A percentile compares a stretch with the other conserved stretches of the same genome.
phyloP scores from a whole-genome alignment of 1,140 invertebrate genomes.

The Tribolium madens region DNA sequence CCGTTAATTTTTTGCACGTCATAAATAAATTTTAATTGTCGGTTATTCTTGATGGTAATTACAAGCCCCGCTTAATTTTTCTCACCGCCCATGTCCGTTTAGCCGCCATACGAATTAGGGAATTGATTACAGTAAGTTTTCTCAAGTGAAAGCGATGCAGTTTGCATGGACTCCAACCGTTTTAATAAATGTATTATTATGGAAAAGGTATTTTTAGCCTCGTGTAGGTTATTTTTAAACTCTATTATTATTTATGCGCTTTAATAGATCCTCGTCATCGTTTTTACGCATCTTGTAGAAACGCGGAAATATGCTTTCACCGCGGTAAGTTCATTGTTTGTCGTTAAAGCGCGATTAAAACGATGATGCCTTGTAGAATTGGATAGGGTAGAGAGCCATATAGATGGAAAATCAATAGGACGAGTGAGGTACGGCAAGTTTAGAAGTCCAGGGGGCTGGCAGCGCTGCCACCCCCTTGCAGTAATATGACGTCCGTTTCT shows the following conservation, averaged over 20 bases:
- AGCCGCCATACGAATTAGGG: not conserved
- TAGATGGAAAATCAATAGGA: constrained; percentile 47
- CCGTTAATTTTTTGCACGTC: not conserved
- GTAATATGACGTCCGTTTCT: constrained; percentile 30
- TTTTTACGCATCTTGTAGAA: not conserved
- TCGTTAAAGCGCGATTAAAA: constrained; percentile 46
- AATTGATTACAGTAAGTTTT: not conserved
- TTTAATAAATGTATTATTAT: not conserved
- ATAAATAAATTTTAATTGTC: constrained; percentile 11
- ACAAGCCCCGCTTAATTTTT: not conserved
- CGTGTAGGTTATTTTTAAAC: not conserved
- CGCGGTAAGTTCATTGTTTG: constrained; percentile 36
- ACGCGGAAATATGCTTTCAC: not conserved
- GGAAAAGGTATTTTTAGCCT: constrained; percentile 1
- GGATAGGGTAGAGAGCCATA: constrained; percentile 41
- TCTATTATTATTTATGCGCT: constrained; percentile 1
- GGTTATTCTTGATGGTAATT: not conserved
- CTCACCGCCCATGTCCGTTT: not conserved
- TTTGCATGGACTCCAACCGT: not conserved
- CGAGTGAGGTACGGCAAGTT: constrained; percentile 40
- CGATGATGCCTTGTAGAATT: constrained; percentile 37
- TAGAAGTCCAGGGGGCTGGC: constrained; percentile 32
- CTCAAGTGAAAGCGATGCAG: constrained; percentile 11
- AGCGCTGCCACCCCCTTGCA: constrained; percentile 14
- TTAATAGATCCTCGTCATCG: constrained; percentile 7